These are phyloP conservation scores for Sebastes iracundus DNA, from an alignment of 2,797 vertebrate species.

Conservation along the genomic window DNA sequence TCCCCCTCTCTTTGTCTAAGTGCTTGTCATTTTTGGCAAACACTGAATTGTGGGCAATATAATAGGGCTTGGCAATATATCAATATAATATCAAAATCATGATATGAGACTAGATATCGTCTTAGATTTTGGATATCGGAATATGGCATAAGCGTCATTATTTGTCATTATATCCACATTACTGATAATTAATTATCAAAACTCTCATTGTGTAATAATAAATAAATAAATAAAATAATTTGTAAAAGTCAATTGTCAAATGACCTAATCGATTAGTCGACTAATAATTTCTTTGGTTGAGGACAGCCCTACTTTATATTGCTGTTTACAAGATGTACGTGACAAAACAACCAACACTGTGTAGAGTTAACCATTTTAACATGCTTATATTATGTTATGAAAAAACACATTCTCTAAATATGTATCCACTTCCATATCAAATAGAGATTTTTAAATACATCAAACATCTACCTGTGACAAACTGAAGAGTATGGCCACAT, in stretches of 20 bases:
- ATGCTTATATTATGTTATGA: not conserved
- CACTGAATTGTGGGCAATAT: not conserved
- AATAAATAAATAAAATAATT: too few species aligned
- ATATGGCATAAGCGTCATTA: too few species aligned
- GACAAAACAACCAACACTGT: not conserved
- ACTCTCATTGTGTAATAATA: too few species aligned
- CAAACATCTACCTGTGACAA: not conserved
- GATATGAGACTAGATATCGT: fast-evolving
- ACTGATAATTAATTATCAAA: too few species aligned
- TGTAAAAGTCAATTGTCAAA: too few species aligned
- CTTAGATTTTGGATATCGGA: too few species aligned
- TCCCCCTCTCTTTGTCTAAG: not conserved
- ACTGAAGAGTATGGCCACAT: not conserved
- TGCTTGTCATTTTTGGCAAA: not conserved
- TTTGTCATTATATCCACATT: too few species aligned
- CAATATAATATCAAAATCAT: too few species aligned
- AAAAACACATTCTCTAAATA: not conserved
- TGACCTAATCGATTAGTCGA: too few species aligned
- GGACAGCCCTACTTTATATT: too few species aligned
- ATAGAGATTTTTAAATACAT: not conserved
- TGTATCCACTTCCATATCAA: conserved; percentile 11
- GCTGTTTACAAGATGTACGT: not conserved
- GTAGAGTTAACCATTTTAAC: not conserved
- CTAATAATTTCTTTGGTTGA: too few species aligned
- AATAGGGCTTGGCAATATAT: not conserved